Base-by-base conservation (phyloP, 2,113 vertebrate species). In the Silurus asotus region DNA sequence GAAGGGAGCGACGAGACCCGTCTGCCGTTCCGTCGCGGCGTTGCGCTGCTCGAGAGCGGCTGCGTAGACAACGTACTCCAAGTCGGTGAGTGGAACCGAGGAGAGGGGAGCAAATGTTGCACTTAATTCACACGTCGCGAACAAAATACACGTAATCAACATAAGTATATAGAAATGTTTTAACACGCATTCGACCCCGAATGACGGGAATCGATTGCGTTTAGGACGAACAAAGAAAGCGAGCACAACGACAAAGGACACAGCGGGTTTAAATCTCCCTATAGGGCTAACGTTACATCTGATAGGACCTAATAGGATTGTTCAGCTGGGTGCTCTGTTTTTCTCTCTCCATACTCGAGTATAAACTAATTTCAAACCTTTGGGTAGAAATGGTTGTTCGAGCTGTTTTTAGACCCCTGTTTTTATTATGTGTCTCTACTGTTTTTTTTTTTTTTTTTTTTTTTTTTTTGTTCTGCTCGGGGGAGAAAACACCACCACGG, bases 41-140 rank as follows among this genome's bases (percentile, higher is more conserved):
- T 99, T 91, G 96, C 95, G 89, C 94, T 98, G 88, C 94, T 99
- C 59, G 97, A 99, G 91, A 93, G 96, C 89, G 97, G 97, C 94
- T 98, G 96, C 90, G 97, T 99, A 89, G 97, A 99, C 94, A 98
- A 97, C 94, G 97, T 97, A 82, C 93, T 98, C 93, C 97, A 99
- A 98, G 97, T 98, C 95, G 97, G 97, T 98, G 95, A 98, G 97
- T 97, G 85, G 89, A 45, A 23, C 81, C 14, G 65, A 23, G 37
- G 48, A 23, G 23, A 8, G 11, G 48, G 72, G 23, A 48, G 58
- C 85, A 89, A 87, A 84, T 69, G 48, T 53, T 48, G 49, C 55
- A 51, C 37, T 23, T 69, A 37, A 8, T 48, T 56, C 62, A 4
- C 45, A 49, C 10, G 23, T 45, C 28, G 8, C 23, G 61, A 45